A percentile compares a stretch with the other conserved stretches of the same genome.
These are phyloP conservation scores for Glomeris maerens DNA, from an alignment of 1,140 invertebrate genomes.

Conservation along the genomic window DNA sequence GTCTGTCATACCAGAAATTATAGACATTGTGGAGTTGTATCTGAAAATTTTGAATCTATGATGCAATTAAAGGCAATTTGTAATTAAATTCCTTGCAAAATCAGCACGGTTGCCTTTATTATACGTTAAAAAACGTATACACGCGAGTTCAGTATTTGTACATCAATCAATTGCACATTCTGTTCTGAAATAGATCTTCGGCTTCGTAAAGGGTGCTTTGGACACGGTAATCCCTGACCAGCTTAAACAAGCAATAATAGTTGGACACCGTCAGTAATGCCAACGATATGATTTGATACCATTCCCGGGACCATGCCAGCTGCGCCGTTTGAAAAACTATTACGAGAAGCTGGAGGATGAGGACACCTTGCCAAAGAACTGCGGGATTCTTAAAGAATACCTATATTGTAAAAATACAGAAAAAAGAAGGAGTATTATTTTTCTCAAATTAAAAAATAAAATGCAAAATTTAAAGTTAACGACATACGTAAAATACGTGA, in stretches of 20 bases:
- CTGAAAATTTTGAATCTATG: no score
- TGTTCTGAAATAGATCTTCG: conserved; percentile 50
- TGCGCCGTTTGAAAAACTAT: conserved; percentile 61
- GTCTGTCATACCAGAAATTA: no score
- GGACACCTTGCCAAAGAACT: conserved; percentile 52
- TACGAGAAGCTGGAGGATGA: conserved; percentile 54
- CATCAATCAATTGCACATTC: no score
- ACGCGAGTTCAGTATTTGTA: no score
- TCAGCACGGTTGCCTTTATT: no score
- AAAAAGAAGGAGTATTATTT: conserved; percentile 3
- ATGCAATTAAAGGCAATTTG: no score
- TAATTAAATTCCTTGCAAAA: no score
- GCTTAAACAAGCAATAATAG: conserved; percentile 80
- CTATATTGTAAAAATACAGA: conserved; percentile 35
- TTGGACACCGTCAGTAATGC: conserved; percentile 72
- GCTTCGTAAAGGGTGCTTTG: conserved; percentile 64
- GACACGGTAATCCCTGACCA: conserved; percentile 68
- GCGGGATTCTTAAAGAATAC: conserved; percentile 76
- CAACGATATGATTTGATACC: conserved; percentile 80
- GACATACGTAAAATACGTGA: conserved; percentile 69
- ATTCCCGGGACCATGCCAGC: conserved; percentile 60
- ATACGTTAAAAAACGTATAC: no score
- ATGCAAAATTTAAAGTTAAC: neutral
- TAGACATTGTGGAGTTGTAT: no score
- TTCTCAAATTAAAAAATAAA: neutral